These are phyloP conservation scores for Poeciliopsis paucimaculata DNA, from an alignment of 2,797 vertebrate species.

Conservation along the genomic window DNA sequence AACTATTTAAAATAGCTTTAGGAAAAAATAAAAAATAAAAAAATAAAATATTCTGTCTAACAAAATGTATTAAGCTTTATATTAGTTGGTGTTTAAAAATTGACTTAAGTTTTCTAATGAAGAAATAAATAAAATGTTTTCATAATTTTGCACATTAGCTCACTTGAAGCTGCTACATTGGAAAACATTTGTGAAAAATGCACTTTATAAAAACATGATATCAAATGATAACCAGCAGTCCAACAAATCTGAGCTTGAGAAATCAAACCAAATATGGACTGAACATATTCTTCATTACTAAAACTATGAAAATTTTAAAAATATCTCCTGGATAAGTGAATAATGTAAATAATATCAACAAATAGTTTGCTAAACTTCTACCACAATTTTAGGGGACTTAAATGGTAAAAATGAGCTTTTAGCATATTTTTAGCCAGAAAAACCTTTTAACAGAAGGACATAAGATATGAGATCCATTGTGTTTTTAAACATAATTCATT, in stretches of 20 bases:
- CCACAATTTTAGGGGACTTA: background rate
- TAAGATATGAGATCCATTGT: background rate
- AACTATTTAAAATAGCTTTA: background rate
- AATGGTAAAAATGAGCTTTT: background rate
- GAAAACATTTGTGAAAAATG: too few relatives aligned
- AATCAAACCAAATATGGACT: background rate
- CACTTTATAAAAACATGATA: background rate
- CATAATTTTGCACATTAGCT: background rate
- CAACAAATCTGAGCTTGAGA: background rate
- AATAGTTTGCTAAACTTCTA: conserved; percentile 1
- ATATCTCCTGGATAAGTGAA: background rate
- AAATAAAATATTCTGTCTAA: background rate
- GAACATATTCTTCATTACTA: background rate
- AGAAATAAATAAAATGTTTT: background rate
- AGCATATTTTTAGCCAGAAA: background rate
- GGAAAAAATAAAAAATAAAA: background rate
- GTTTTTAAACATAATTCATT: background rate
- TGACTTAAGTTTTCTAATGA: background rate
- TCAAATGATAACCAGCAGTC: background rate
- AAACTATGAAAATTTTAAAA: background rate
- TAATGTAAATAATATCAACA: background rate
- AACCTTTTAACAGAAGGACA: background rate
- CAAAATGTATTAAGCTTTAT: background rate
- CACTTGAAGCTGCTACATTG: background rate
- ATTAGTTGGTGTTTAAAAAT: background rate